phyloP scores from a whole-genome alignment of 2,113 vertebrate species.

The Rallus limicola region DNA sequence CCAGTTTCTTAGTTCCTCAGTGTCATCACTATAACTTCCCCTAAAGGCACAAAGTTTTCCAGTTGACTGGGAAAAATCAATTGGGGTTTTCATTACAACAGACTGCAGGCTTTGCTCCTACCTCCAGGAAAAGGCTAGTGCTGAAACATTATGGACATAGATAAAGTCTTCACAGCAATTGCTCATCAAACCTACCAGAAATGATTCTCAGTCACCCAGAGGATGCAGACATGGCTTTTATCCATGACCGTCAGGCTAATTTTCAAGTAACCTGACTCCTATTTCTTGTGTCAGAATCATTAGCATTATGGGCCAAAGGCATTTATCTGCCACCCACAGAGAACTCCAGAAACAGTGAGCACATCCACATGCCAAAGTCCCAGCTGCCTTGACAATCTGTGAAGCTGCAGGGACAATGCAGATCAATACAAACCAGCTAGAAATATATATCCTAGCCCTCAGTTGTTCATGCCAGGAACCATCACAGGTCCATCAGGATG shows the following conservation, averaged over 20 bases:
- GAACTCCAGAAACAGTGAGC: background rate
- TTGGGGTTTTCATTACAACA: background rate
- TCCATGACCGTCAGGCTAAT: background rate
- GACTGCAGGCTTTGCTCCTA: background rate
- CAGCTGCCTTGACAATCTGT: background rate
- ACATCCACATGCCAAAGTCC: background rate
- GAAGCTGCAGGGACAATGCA: background rate
- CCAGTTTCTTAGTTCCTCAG: background rate
- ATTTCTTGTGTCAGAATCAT: background rate
- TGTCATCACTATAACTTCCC: background rate
- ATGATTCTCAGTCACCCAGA: background rate
- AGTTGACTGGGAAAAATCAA: background rate
- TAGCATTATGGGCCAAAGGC: background rate
- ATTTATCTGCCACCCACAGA: background rate
- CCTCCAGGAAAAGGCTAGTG: background rate
- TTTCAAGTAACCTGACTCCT: background rate
- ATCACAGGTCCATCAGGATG: background rate
- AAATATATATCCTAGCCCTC: background rate
- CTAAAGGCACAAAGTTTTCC: background rate
- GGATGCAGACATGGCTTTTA: background rate
- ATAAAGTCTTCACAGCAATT: background rate
- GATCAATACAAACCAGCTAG: background rate
- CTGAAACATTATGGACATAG: background rate
- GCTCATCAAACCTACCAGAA: background rate
- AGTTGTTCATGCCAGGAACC: background rate